Evolutionary conservation across 2,888 invertebrate species (phyloP).

Genomic region (Epinotia ramella): DNA sequence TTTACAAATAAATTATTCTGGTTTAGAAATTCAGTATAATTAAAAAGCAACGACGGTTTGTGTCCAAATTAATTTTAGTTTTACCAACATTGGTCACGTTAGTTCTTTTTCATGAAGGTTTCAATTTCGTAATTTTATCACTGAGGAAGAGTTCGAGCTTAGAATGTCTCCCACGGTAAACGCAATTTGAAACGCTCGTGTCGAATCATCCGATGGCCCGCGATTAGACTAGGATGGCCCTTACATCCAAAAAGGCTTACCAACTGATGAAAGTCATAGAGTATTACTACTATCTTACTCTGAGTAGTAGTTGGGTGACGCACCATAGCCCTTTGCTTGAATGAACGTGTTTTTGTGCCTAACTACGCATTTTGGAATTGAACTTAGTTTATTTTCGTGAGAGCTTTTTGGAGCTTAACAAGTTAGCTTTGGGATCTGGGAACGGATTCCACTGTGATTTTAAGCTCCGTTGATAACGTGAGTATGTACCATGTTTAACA

Average conservation of each 20-base stretch:
- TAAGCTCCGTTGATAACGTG: neutral
- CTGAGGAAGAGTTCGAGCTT: conserved; percentile 55
- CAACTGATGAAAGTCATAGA: neutral
- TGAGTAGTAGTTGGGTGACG: conserved; percentile 63
- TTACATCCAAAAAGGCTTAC: conserved; percentile 8
- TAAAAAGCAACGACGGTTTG: too few species aligned
- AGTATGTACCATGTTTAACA: too few species aligned
- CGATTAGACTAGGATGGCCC: conserved; percentile 64
- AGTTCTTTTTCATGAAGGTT: neutral
- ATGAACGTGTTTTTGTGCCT: conserved; percentile 79
- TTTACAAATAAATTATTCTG: too few species aligned
- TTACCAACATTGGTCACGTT: neutral
- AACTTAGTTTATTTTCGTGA: conserved; percentile 43
- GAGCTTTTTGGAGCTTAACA: conserved; percentile 29
- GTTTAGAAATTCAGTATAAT: too few species aligned
- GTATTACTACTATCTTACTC: neutral
- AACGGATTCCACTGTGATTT: conserved; percentile 16
- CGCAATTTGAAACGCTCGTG: conserved; percentile 82
- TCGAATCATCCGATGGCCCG: conserved; percentile 79
- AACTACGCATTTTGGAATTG: conserved; percentile 63
- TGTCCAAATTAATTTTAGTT: too few species aligned
- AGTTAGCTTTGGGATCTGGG: conserved; percentile 24
- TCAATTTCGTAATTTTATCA: conserved; percentile 43
- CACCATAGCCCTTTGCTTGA: conserved; percentile 65
- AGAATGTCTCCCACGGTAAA: conserved; percentile 80